These are phyloP conservation scores for Stylophora pistillata DNA, from an alignment of 64 coral and sea anemone genomes.

Conservation along the genomic window DNA sequence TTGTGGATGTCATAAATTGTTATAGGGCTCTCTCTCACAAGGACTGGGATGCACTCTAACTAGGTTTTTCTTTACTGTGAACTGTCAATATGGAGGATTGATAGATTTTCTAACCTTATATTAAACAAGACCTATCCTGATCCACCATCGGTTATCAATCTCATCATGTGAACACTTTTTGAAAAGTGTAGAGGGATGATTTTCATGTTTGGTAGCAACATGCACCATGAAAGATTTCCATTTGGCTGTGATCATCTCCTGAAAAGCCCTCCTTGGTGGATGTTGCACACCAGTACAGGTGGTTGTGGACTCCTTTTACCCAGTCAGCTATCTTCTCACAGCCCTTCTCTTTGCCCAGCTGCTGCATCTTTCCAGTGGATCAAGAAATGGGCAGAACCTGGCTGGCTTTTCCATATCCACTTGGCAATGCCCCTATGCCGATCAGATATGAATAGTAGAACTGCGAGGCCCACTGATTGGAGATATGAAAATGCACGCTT, in stretches of 20 bases:
- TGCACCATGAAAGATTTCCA: constrained; percentile 46
- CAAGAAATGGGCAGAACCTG: constrained; percentile 18
- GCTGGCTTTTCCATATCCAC: constrained; percentile 36
- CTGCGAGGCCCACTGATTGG: neutral
- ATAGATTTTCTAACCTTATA: constrained; percentile 1
- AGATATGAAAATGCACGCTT: constrained; percentile 32
- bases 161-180: constrained; percentile 25
- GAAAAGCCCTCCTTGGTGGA: constrained; percentile 8
- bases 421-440: constrained; percentile 49
- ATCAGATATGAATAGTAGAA: constrained; percentile 46
- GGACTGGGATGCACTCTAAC: neutral
- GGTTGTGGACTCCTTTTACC: constrained; percentile 19
- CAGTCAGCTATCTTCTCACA: constrained; percentile 27
- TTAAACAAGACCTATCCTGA: constrained; percentile 28
- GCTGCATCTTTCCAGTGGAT: constrained; percentile 21
- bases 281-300: constrained; percentile 44
- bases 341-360: constrained; percentile 39
- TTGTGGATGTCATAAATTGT: neutral
- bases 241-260: constrained; percentile 7
- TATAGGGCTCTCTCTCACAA: neutral
- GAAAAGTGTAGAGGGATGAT: constrained; percentile 4
- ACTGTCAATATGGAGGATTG: constrained; percentile 14
- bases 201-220: constrained; percentile 8
- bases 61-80: neutral
- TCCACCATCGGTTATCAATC: constrained; percentile 14